These are phyloP conservation scores for Macropodus opercularis DNA, from an alignment of 2,797 vertebrate species.

Conservation along the genomic window DNA sequence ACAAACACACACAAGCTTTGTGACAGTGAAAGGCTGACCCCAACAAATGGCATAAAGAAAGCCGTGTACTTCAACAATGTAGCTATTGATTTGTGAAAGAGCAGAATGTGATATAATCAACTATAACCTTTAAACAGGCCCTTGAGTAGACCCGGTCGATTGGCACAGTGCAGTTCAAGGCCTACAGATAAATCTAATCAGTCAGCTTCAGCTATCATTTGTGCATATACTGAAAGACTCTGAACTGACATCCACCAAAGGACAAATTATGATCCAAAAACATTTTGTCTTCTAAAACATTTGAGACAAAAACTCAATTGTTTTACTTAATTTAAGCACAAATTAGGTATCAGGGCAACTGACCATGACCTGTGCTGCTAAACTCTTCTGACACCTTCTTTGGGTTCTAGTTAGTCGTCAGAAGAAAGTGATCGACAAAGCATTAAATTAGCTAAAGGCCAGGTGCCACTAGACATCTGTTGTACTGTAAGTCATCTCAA, in stretches of 20 bases:
- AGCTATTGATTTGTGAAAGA: constrained; percentile 69
- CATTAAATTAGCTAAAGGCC: constrained; percentile 14
- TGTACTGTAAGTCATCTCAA: neutral
- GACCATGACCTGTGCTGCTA: neutral
- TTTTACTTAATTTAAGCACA: neutral
- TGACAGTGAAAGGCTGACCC: constrained; percentile 49
- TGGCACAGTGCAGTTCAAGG: constrained; percentile 30
- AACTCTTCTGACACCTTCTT: constrained; percentile 2
- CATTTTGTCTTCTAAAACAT: neutral
- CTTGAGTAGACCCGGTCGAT: constrained; percentile 52
- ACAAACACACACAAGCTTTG: constrained; percentile 36
- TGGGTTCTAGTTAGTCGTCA: constrained; percentile 16
- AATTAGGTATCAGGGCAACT: neutral
- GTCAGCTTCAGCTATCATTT: constrained; percentile 14
- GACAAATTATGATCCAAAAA: constrained; percentile 16
- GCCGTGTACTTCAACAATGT: constrained; percentile 66
- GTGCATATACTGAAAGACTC: constrained; percentile 10
- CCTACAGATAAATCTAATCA: constrained; percentile 27
- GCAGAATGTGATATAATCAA: constrained; percentile 67
- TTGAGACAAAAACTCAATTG: no score
- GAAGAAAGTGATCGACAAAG: neutral
- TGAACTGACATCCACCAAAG: neutral
- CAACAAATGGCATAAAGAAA: constrained; percentile 51
- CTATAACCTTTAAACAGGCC: constrained; percentile 69
- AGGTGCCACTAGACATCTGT: neutral